A percentile compares a stretch with the other conserved stretches of the same genome.
phyloP scores from a whole-genome alignment of 2,888 invertebrate genomes.

The Tenthredo amoena region DNA sequence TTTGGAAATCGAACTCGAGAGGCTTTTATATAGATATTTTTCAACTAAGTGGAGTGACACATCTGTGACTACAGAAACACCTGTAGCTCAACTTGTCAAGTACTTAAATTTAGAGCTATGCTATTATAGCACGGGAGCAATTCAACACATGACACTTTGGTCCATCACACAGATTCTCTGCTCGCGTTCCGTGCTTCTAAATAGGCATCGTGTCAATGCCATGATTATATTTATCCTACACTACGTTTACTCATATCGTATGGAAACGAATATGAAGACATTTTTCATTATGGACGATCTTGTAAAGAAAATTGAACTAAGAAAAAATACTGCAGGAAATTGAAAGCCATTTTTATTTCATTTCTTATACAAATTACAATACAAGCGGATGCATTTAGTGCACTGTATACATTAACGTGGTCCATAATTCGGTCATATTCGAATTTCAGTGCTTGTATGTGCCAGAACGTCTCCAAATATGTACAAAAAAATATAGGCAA shows the following conservation, averaged over 20 bases:
- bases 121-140: neutral
- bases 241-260: neutral
- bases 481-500: no score
- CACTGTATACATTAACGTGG: neutral
- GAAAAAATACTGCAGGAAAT: neutral
- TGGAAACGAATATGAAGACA: neutral
- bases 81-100: constrained; percentile 20
- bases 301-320: neutral
- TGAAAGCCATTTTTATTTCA: neutral
- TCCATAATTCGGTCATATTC: no score
- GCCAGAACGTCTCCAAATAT: no score
- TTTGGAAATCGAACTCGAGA: neutral
- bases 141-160: constrained; percentile 12
- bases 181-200: neutral
- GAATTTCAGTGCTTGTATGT: no score
- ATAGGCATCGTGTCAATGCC: constrained; percentile 10
- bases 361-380: neutral
- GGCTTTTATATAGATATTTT: neutral
- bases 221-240: constrained; percentile 20
- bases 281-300: neutral
- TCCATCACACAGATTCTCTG: neutral
- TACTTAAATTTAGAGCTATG: constrained; percentile 17
- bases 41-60: neutral
- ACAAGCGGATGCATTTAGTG: neutral
- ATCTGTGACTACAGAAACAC: neutral